Evolutionary conservation across 1,140 invertebrate species (phyloP), one percentile per base, ranked within the genome.

Genomic region (Stenopsyche tienmushanensis): DNA sequence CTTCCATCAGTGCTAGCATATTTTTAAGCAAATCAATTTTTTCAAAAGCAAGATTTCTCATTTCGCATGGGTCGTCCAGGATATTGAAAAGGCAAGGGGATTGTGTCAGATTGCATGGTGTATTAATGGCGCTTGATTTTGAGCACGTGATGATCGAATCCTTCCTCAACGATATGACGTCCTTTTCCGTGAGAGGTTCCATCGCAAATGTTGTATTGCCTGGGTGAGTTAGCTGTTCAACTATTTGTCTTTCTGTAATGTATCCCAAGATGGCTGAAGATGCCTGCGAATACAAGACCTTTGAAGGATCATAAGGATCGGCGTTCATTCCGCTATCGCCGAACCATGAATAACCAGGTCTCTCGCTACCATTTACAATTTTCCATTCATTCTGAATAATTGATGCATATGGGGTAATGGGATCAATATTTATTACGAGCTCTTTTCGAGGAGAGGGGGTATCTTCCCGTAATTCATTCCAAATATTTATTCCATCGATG

Each of bases 11-110:
- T 15, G 77, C 69, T 71, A 84, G 72, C 21, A 90, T 63, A 13
- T 72, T 73, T 0, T 73, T 47, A 1, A 85, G 41, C 1, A 85
- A 73, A 8, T 75, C 50, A 2, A 83, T 83, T n/a, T 76, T 52
- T 0, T 71, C 42, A 0, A 72, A 58, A 7, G 85, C 85, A 21
- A 93, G 72, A 78, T 93, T 91, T 23, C 84, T 78, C 55, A 76
- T 83, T 75, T 93, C 91, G 72, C 91, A 93, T 0, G 91, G 91
- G 78, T 93, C 91, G 17, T 82, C 76, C 5, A 75, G 75, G 24
- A 93, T 80, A 71, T 93, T 85, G 74, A 88, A 94, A 0, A 93
- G 74, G 72, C 91, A 93, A 15, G 67, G 67, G 44, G 25, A n/a
- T 44, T 42, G 20, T 10, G 42, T 57, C 23, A 41, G 60, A 53